These are phyloP conservation scores for Myopa testacea DNA, from an alignment of 2,888 invertebrate species.

Conservation along the genomic window DNA sequence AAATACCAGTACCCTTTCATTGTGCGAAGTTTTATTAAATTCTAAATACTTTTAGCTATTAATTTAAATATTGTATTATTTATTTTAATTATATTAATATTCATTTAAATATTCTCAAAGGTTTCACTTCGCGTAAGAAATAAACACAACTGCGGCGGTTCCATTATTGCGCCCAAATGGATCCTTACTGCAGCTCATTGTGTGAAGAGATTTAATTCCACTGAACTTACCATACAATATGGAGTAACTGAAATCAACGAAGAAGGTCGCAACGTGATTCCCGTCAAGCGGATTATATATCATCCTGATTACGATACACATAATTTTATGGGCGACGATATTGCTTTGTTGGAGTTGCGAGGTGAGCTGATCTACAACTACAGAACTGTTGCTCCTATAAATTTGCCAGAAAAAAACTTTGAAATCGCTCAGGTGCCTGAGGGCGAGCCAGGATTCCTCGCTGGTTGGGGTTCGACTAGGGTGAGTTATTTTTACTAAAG, in stretches of 20 bases:
- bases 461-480: constrained; percentile 60
- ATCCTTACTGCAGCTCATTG: constrained; percentile 63
- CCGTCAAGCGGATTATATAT: constrained; percentile 56
- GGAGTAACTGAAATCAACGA: constrained; percentile 52
- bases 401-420: constrained; percentile 54
- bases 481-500: background rate
- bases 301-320: constrained; percentile 60
- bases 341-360: constrained; percentile 64
- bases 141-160: constrained; percentile 59
- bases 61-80: background rate
- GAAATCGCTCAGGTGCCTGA: constrained; percentile 53
- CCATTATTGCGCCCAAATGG: constrained; percentile 55
- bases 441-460: constrained; percentile 54
- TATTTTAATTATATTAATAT: background rate
- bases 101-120: constrained; percentile 33
- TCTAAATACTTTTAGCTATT: background rate
- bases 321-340: constrained; percentile 64
- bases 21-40: background rate
- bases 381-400: constrained; percentile 55
- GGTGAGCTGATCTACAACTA: constrained; percentile 56
- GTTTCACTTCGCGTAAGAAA: constrained; percentile 56
- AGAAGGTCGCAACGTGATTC: constrained; percentile 54
- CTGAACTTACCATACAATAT: constrained; percentile 53
- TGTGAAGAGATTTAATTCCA: constrained; percentile 29
- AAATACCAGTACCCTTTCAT: background rate